Evolutionary conservation across 2,888 invertebrate species (phyloP), one percentile per base, ranked within the genome.

Genomic region (Silvanus unidentatus): DNA sequence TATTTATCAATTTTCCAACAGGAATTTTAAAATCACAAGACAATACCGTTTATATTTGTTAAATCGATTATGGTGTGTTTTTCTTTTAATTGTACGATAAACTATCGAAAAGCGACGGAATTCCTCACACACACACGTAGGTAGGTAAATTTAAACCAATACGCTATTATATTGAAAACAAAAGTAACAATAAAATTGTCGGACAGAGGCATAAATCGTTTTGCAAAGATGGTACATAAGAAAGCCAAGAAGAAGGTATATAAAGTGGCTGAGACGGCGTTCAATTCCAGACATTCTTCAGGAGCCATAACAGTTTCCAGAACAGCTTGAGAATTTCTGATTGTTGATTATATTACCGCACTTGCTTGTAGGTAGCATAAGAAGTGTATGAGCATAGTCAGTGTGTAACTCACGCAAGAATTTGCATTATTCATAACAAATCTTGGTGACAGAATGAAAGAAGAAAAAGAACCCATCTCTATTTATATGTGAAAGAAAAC

Each of bases 381-480:
- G 3, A 22, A 5, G 6, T n/a, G 4, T 32, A 32, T 12, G 12
- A 37, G 16, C 9, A 37, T 9, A 16, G 14, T 15, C n/a, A 12
- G 40, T 45, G 45, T 36, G 45, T 52, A 50, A 50, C 52, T 52
- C 44, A 22, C 37, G n/a, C 16, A 37, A 42, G 50, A 50, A 56
- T 56, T 54, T 54, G 52, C 56, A 56, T 53, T 56, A 56, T 54
- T 54, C 56, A 56, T 49, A 51, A 52, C 51, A 48, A 54, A 53
- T 47, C 44, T 45, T 37, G 47, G 37, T 50, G 50, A 48, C 48
- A 42, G 46, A 53, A 39, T 34, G 38, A 42, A 32, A 40, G 44
- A 40, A 46, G 46, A 46, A 43, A 34, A 39, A 35, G 41, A 40
- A 22, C 16, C 9, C 22, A 14, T 13, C 13, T 14, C 9, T 12